Evolutionary conservation across 2,113 vertebrate species (phyloP).

Genomic region (Cathartes aura): DNA sequence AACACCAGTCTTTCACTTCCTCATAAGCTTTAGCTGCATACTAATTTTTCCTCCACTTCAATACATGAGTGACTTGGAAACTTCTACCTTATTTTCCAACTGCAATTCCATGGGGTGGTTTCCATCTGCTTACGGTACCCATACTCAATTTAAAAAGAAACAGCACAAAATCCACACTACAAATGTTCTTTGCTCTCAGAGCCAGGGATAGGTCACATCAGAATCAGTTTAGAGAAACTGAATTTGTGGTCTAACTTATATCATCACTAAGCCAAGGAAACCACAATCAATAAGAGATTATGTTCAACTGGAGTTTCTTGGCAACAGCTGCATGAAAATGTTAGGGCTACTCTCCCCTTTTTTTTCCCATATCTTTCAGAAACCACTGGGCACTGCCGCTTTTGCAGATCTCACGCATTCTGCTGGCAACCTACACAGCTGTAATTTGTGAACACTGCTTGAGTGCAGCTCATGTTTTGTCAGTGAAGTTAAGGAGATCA

Average conservation of each 20-base stretch:
- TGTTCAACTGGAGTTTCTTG: not conserved
- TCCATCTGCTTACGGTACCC: not conserved
- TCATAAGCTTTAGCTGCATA: not conserved
- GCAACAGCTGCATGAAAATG: not conserved
- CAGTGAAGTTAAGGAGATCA: not conserved
- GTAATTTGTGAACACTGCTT: not conserved
- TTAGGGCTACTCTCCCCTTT: not conserved
- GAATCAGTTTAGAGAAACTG: not conserved
- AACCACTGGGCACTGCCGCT: not conserved
- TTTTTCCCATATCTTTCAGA: not conserved
- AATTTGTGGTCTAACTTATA: not conserved
- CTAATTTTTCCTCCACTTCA: not conserved
- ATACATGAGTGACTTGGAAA: not conserved
- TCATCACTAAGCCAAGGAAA: not conserved
- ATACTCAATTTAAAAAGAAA: not conserved
- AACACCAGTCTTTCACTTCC: not conserved
- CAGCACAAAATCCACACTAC: not conserved
- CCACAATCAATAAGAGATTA: not conserved
- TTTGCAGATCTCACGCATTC: not conserved
- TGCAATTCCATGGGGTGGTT: not conserved
- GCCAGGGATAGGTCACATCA: not conserved
- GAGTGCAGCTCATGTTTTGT: accelerated
- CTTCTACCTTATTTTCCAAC: not conserved
- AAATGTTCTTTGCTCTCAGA: not conserved
- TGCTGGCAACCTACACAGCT: not conserved